phyloP scores from a whole-genome alignment of 2,113 vertebrate genomes.

The Sapajus apella region DNA sequence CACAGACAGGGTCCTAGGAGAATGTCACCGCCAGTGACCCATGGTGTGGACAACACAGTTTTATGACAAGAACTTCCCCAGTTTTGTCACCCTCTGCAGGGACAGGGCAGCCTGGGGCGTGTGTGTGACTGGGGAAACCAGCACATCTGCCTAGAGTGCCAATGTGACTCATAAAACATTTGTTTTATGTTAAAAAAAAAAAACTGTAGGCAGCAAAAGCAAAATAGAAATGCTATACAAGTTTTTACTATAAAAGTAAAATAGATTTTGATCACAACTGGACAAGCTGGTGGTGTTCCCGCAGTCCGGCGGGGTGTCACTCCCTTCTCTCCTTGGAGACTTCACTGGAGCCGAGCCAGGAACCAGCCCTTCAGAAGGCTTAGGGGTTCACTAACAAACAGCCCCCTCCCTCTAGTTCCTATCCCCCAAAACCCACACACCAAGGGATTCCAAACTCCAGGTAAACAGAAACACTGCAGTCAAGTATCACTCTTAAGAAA shows the following conservation, averaged over 20 bases:
- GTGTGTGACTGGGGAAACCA: not conserved
- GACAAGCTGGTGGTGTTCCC: no score
- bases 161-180: not conserved
- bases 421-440: not conserved
- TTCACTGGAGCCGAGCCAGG: not conserved
- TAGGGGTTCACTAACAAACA: not conserved
- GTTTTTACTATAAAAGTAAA: not conserved
- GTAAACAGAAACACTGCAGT: not conserved
- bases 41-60: not conserved
- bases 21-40: not conserved
- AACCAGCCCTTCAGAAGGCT: not conserved
- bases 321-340: not conserved
- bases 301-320: accelerated
- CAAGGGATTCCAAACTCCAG: not conserved
- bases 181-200: not conserved
- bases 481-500: not conserved
- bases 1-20: not conserved
- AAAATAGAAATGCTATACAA: not conserved
- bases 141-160: not conserved
- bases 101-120: accelerated
- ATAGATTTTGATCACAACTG: not conserved
- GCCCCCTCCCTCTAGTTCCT: not conserved
- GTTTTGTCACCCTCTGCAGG: not conserved
- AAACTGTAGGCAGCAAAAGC: not conserved
- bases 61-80: not conserved